These are phyloP conservation scores for Hyalella azteca DNA, from an alignment of 2,888 invertebrate genomes.

Conservation along the genomic window DNA sequence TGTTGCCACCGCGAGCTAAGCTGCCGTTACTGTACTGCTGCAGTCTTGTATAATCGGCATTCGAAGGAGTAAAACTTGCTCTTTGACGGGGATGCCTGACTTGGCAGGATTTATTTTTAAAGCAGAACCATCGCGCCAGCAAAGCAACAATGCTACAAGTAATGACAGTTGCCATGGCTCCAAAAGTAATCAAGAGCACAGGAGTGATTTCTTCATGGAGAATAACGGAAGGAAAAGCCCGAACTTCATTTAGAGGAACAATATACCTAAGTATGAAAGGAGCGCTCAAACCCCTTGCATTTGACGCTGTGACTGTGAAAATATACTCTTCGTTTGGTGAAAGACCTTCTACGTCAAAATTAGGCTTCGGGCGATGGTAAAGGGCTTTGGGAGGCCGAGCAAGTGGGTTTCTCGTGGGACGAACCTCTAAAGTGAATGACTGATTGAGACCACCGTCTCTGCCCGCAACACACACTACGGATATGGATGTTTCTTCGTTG, in stretches of 20 bases:
- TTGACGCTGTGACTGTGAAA: slow-evolving; percentile 21
- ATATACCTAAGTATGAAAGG: not conserved
- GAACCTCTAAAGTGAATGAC: slow-evolving; percentile 29
- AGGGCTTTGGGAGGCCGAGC: slow-evolving; percentile 12
- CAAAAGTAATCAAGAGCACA: not conserved
- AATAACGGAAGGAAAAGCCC: not conserved
- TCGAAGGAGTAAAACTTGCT: not conserved
- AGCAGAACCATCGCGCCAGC: not conserved
- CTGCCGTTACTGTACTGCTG: not conserved
- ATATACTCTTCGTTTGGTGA: not conserved
- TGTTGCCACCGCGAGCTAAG: not conserved
- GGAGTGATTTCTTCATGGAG: slow-evolving; percentile 11
- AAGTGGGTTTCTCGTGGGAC: not conserved
- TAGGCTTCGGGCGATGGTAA: not conserved
- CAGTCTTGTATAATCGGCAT: not conserved
- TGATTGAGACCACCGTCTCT: slow-evolving; percentile 14
- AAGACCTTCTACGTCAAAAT: not conserved
- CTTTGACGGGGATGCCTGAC: not conserved
- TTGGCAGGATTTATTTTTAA: not conserved
- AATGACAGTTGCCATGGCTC: slow-evolving; percentile 9
- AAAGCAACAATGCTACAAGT: not conserved
- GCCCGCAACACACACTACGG: not conserved
- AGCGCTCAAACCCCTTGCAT: not conserved
- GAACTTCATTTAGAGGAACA: not conserved
- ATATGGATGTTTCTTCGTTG: not conserved